Conservation (phyloP, 2,888 invertebrate genomes). For the Scaptomyza flava region DNA sequence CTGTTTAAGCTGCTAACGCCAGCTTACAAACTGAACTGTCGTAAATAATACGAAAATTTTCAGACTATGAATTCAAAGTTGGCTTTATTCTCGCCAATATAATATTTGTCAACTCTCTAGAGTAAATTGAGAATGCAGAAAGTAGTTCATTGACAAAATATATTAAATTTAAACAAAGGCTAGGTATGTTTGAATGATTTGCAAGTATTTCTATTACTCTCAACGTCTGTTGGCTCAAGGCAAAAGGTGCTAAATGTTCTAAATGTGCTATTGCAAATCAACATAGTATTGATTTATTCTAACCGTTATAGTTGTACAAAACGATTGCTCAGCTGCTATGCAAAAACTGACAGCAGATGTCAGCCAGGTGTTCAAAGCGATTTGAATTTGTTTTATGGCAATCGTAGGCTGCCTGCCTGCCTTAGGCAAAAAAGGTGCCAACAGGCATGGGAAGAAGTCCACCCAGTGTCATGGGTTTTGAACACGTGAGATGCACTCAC, state of each 20-base stretch:
- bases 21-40: background rate
- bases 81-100: too few relatives aligned
- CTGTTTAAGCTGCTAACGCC: slow-evolving; percentile 7
- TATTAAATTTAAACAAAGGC: background rate
- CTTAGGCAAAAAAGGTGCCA: slow-evolving; percentile 17
- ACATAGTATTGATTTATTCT: slow-evolving; percentile 26
- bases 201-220: background rate
- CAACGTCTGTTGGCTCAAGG: slow-evolving; percentile 12
- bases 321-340: slow-evolving; percentile 4
- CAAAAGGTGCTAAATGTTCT: slow-evolving; percentile 8
- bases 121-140: too few relatives aligned
- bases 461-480: background rate
- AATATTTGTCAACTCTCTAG: too few relatives aligned
- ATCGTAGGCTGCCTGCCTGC: slow-evolving; percentile 1
- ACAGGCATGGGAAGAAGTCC: background rate
- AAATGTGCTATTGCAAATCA: slow-evolving; percentile 3
- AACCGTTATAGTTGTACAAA: background rate
- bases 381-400: slow-evolving; percentile 23
- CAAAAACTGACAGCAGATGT: slow-evolving; percentile 23
- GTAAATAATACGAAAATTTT: background rate
- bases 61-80: too few relatives aligned
- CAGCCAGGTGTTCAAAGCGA: slow-evolving; percentile 14
- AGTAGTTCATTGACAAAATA: background rate
- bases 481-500: slow-evolving; percentile 24
- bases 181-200: background rate